Evolutionary conservation across 1,140 invertebrate genomes (phyloP), one percentile per base, ranked within the genome.

Genomic region (Apis laboriosa): DNA sequence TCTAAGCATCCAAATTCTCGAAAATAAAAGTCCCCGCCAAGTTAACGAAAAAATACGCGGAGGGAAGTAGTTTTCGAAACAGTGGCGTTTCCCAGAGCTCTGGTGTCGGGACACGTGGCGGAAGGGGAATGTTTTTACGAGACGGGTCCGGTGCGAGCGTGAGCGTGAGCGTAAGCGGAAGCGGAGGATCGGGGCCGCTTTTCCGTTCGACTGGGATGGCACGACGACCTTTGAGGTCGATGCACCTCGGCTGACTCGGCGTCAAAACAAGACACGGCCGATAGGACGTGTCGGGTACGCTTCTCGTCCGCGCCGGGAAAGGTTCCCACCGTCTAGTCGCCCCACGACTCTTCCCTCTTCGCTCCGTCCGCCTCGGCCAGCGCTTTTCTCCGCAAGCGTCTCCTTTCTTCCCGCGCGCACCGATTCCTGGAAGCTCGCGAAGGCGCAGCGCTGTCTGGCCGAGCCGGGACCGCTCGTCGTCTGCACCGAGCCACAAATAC

Each of bases 381-480:
- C 68, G 77, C 72, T 81, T 81, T 67, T 67, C 84, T 75, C 63
- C 77, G 72, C 75, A 67, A 58, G 28, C 51, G 13, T 81, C 53
- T 85, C 88, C 84, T 86, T 77, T 88, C 83, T 86, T 84, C 81
- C 86, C 86, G 86, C 74, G 75, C 51, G 43, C 73, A 66, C 66
- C 71, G 75, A 79, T 94, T 94, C 93, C 83, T 85, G 88, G 93
- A 94, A 93, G 81, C 77, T 85, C 85, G 86, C 82, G 91, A 87
- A 93, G 93, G 93, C 93, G 93, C 93, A 93, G 93, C 84, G 93
- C 93, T 93, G 93, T 94, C 93, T 94, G 93, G 92, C 85, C 85
- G 83, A 88, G 81, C 84, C 84, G 88, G 85, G 74, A 86, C 80
- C 84, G 90, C 90, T 92, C 87, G 91, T 91, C 92, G 4, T 43